Evolutionary conservation across 2,888 invertebrate genomes (phyloP).

Genomic region (Ryuthela nishihirai): DNA sequence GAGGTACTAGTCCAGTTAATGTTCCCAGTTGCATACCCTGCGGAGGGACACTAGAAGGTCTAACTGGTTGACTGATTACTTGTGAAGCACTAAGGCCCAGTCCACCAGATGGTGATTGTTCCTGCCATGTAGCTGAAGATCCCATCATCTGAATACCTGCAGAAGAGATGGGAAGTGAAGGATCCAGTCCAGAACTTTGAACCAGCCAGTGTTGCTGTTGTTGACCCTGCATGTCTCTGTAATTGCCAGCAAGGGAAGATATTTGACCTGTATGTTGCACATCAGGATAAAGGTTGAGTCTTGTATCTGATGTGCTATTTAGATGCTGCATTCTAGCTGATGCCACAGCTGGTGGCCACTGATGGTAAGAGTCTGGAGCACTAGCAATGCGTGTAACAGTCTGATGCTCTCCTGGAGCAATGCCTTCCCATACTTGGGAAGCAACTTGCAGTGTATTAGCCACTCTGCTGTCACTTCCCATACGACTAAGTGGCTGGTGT

Average conservation of each 20-base stretch:
- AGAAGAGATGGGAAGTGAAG: constrained; percentile 27
- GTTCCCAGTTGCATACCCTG: constrained; percentile 45
- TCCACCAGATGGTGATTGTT: constrained; percentile 18
- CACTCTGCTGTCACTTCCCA: constrained; percentile 34
- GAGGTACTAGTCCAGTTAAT: constrained; percentile 3
- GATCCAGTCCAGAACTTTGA: constrained; percentile 28
- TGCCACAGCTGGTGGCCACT: constrained; percentile 54
- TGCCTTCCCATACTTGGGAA: constrained; percentile 16
- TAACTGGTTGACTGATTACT: constrained; percentile 39
- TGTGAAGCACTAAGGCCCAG: constrained; percentile 23
- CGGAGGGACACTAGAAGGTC: constrained; percentile 45
- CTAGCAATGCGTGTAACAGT: constrained; percentile 70
- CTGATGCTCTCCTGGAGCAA: constrained; percentile 50
- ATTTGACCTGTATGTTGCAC: constrained; percentile 3
- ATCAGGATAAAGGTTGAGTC: constrained; percentile 56
- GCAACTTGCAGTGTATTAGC: constrained; percentile 9
- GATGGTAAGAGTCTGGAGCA: constrained; percentile 62
- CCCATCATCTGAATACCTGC: constrained; percentile 23
- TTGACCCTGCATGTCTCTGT: constrained; percentile 13
- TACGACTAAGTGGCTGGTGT: constrained; percentile 24
- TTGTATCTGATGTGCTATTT: constrained; percentile 62
- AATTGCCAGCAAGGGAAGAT: constrained; percentile 1
- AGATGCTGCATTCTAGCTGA: constrained; percentile 53
- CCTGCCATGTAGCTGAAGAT: constrained; percentile 22
- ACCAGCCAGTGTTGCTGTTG: constrained; percentile 31